Evolutionary conservation across 2,113 vertebrate species (phyloP).

Genomic region (Misgurnus anguillicaudatus): DNA sequence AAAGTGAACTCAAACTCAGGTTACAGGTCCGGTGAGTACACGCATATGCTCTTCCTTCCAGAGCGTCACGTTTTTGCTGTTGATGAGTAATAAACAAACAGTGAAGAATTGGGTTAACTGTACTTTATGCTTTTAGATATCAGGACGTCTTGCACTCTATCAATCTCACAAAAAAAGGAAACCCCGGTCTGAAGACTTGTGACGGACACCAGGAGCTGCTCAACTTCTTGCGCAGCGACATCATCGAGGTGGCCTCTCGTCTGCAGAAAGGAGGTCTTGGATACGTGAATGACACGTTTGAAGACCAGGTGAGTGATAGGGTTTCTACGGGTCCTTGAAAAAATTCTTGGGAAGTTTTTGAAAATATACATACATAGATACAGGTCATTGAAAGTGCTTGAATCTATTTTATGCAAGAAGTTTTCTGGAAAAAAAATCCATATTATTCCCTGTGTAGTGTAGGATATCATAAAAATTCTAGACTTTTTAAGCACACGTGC

Average conservation of each 20-base stretch:
- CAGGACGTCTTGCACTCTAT: slow-evolving; percentile 92
- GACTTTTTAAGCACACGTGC: no score
- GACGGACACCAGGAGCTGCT: slow-evolving; percentile 89
- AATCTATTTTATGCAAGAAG: no score
- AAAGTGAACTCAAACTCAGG: slow-evolving; percentile 87
- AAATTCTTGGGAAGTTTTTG: no score
- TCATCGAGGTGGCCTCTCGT: slow-evolving; percentile 92
- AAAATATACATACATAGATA: no score
- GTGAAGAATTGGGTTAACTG: not conserved
- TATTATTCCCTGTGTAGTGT: no score
- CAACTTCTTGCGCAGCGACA: slow-evolving; percentile 88
- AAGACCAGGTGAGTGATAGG: slow-evolving; percentile 87
- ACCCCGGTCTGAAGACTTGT: slow-evolving; percentile 84
- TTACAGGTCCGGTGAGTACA: slow-evolving; percentile 82
- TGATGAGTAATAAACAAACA: no score
- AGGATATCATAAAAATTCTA: no score
- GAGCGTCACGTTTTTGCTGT: not conserved
- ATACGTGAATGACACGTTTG: slow-evolving; percentile 84
- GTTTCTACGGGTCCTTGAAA: no score
- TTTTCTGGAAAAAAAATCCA: no score
- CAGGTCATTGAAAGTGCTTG: no score
- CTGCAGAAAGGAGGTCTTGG: slow-evolving; percentile 95
- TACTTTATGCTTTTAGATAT: slow-evolving; percentile 74
- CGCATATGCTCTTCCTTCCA: no score
- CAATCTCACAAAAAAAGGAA: slow-evolving; percentile 84